These are phyloP conservation scores for Dromococcyx pavoninus DNA, from an alignment of 2,797 vertebrate species.

Conservation along the genomic window DNA sequence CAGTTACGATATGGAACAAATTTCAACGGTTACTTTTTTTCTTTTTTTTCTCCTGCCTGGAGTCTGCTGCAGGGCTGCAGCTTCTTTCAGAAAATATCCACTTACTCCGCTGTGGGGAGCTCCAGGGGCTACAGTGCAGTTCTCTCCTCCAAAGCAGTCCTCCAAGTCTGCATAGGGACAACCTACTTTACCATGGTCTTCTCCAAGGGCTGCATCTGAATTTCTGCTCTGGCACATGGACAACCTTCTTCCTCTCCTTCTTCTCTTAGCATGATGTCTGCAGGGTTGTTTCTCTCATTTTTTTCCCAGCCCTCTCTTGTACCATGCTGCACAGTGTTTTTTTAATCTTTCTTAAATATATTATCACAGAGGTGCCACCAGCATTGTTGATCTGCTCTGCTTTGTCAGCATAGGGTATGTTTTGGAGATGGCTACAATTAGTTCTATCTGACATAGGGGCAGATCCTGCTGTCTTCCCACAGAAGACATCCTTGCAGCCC, in stretches of 20 bases:
- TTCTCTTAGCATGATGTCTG: not conserved
- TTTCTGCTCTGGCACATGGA: accelerated
- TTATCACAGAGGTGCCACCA: not conserved
- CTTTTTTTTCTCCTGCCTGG: not conserved
- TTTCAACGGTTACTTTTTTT: no score
- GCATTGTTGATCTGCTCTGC: not conserved
- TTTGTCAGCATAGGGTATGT: accelerated
- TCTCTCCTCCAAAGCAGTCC: not conserved
- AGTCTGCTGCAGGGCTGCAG: not conserved
- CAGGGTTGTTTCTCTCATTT: not conserved
- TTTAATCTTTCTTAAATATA: not conserved
- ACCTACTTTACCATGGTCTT: not conserved
- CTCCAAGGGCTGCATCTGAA: not conserved
- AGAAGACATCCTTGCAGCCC: not conserved
- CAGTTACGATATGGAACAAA: not conserved
- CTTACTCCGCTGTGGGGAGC: accelerated
- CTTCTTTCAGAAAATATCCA: not conserved
- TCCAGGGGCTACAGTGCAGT: not conserved
- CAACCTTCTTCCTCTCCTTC: not conserved
- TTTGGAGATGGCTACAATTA: not conserved
- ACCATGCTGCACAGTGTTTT: no score
- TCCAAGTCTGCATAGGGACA: not conserved
- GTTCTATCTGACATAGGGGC: not conserved
- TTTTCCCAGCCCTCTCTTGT: not conserved
- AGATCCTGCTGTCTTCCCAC: not conserved